phyloP scores from a whole-genome alignment of 2,888 invertebrate genomes.

The Acleris laterana region DNA sequence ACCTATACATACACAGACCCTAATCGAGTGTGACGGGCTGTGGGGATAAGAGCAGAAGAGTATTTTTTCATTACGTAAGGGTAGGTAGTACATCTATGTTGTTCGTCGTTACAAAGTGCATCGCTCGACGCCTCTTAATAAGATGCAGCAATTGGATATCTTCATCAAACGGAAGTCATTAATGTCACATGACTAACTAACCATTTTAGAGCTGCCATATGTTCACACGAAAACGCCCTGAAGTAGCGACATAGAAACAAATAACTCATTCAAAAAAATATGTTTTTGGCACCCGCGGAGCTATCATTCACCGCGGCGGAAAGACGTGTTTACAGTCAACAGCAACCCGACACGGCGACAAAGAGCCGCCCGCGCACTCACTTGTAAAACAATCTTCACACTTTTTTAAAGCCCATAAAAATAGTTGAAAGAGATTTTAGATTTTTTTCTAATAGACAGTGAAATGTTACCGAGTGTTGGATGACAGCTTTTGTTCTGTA shows the following conservation, averaged over 20 bases:
- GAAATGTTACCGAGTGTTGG: constrained; percentile 82
- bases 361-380: constrained; percentile 80
- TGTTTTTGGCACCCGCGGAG: constrained; percentile 69
- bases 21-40: no score
- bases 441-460: constrained; percentile 81
- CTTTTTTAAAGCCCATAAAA: constrained; percentile 82
- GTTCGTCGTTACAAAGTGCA: not conserved
- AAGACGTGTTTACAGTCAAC: constrained; percentile 83
- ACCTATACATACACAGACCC: no score
- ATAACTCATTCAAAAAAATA: constrained; percentile 38
- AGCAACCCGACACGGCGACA: constrained; percentile 76
- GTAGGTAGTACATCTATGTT: no score
- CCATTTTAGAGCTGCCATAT: constrained; percentile 2
- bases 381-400: constrained; percentile 82
- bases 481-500: constrained; percentile 84
- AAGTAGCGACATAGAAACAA: constrained; percentile 30
- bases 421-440: constrained; percentile 81
- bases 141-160: not conserved
- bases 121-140: no score
- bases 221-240: not conserved
- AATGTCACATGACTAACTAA: constrained; percentile 7
- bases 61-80: no score
- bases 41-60: no score
- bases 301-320: constrained; percentile 74
- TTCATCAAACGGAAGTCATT: constrained; percentile 7